Percentiles rank a stretch among this genome's conserved stretches.
Conservation (phyloP, 2,797 vertebrate genomes). For the Pampus argenteus region DNA sequence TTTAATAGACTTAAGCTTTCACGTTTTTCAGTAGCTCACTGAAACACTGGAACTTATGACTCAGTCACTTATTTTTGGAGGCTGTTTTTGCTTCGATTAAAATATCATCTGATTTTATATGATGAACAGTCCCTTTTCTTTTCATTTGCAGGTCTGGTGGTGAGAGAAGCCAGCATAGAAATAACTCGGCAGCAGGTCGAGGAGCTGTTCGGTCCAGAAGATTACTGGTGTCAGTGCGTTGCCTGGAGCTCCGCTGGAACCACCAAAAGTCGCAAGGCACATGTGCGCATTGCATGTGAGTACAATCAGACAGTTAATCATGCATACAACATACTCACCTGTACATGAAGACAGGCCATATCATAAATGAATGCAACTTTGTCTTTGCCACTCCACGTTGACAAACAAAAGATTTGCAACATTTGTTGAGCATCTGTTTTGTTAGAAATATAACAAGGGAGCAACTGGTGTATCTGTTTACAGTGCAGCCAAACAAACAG, state of each 20-base stretch:
- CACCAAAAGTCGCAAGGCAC: slow-evolving; percentile 95
- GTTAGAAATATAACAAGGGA: background rate
- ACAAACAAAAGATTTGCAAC: too few relatives aligned
- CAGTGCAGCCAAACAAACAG: background rate
- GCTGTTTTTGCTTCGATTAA: slow-evolving; percentile 6
- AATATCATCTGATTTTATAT: slow-evolving; percentile 9
- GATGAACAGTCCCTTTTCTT: slow-evolving; percentile 24
- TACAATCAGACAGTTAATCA: slow-evolving; percentile 50
- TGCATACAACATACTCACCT: background rate
- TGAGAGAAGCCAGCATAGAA: slow-evolving; percentile 93
- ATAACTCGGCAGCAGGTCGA: slow-evolving; percentile 89
- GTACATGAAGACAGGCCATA: background rate
- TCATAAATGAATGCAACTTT: background rate
- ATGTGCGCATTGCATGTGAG: slow-evolving; percentile 97
- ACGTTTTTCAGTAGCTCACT: background rate
- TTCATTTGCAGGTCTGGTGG: slow-evolving; percentile 85
- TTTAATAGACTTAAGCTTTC: slow-evolving; percentile 25
- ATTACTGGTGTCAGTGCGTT: slow-evolving; percentile 98
- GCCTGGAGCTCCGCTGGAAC: slow-evolving; percentile 98
- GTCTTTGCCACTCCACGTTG: background rate
- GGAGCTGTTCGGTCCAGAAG: slow-evolving; percentile 94
- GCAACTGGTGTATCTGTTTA: background rate
- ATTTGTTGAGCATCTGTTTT: background rate
- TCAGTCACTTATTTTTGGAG: background rate
- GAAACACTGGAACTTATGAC: background rate